Percentiles rank a stretch among this genome's conserved stretches.
Evolutionary conservation across 2,888 invertebrate species (phyloP).

Genomic region (Sphecodes monilicornis): DNA sequence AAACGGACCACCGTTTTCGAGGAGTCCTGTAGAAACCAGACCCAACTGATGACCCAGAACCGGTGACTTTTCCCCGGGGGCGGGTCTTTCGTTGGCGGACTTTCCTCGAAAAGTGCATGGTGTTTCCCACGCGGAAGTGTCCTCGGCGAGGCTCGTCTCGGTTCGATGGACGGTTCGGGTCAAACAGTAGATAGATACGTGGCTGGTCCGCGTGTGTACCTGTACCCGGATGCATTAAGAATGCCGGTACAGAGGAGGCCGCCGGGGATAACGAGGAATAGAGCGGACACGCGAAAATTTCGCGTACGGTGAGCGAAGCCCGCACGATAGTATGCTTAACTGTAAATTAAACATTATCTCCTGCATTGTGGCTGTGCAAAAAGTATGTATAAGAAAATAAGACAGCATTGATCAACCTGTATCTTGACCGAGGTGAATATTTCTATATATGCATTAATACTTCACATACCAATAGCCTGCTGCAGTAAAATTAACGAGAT

Average conservation of each 20-base stretch:
- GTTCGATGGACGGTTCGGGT: slow-evolving; percentile 63
- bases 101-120: slow-evolving; percentile 3
- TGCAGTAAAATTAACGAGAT: too few species aligned
- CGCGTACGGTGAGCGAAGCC: neutral
- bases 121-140: slow-evolving; percentile 66
- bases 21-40: neutral
- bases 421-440: neutral
- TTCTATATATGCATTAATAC: too few species aligned
- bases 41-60: neutral
- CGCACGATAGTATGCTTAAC: neutral
- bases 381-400: neutral
- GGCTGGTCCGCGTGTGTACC: slow-evolving; percentile 32
- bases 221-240: slow-evolving; percentile 56
- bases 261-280: slow-evolving; percentile 30
- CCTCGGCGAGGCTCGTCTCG: slow-evolving; percentile 58
- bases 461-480: too few species aligned
- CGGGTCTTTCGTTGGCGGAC: neutral
- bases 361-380: neutral
- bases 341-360: slow-evolving; percentile 5
- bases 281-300: slow-evolving; percentile 40
- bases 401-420: neutral
- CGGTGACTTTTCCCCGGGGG: neutral
- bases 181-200: slow-evolving; percentile 49
- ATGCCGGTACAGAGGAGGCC: slow-evolving; percentile 8
- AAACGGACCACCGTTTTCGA: neutral